Percentiles rank a stretch among this genome's conserved stretches.
Conservation (phyloP, 2,888 invertebrate genomes). For the Drosophila algonquin region DNA sequence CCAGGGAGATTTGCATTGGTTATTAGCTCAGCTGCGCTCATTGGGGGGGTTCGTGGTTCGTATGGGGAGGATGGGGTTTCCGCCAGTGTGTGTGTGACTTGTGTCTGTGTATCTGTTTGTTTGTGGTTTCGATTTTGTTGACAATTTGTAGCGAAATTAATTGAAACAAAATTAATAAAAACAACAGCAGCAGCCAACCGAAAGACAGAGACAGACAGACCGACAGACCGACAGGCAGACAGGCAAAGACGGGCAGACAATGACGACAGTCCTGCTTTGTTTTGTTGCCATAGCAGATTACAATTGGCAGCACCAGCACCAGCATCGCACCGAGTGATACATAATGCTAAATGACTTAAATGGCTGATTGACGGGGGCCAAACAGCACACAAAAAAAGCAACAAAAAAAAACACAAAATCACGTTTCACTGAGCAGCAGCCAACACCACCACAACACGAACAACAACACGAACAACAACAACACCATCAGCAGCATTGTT, state of each 20-base stretch:
- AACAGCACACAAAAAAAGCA: background rate
- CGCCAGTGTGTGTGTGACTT: slow-evolving; percentile 4
- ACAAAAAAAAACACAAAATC: slow-evolving; percentile 56
- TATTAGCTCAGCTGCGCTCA: slow-evolving; percentile 55
- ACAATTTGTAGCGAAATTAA: slow-evolving; percentile 78
- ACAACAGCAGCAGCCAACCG: slow-evolving; percentile 42
- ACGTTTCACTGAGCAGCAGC: slow-evolving; percentile 65
- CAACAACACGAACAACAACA: slow-evolving; percentile 26
- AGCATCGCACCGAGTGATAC: slow-evolving; percentile 51
- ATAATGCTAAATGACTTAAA: slow-evolving; percentile 75
- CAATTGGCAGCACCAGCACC: slow-evolving; percentile 51
- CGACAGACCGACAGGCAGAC: background rate
- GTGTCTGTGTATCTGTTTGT: slow-evolving; percentile 29
- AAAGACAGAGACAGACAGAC: slow-evolving; percentile 9
- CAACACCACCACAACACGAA: slow-evolving; percentile 39
- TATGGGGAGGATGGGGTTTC: background rate
- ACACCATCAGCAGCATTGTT: slow-evolving; percentile 52
- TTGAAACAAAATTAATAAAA: slow-evolving; percentile 74
- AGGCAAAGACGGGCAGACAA: slow-evolving; percentile 13
- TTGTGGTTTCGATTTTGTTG: slow-evolving; percentile 67
- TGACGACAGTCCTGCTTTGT: slow-evolving; percentile 62
- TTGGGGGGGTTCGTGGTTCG: slow-evolving; percentile 26
- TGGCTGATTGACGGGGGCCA: slow-evolving; percentile 62
- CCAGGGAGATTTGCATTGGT: slow-evolving; percentile 72
- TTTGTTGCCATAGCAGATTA: slow-evolving; percentile 56